phyloP scores from a whole-genome alignment of 2,888 invertebrate species.

The Tipula helvola region DNA sequence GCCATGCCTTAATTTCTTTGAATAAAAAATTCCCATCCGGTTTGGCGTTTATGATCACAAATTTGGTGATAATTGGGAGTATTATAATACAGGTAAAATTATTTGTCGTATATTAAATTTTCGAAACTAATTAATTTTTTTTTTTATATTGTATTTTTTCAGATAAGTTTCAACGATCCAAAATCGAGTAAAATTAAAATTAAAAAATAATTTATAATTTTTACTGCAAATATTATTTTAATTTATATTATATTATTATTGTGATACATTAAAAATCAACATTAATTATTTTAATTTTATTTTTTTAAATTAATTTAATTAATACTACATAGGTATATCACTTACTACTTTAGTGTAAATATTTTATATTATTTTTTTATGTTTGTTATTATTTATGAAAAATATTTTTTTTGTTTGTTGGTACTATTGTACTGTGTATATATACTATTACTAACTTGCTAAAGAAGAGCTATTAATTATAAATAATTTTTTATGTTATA shows the following conservation, averaged over 20 bases:
- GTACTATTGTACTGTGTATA: not conserved
- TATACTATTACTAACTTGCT: not conserved
- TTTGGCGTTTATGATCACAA: constrained; percentile 17
- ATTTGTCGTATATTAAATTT: not conserved
- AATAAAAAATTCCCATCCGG: constrained; percentile 16
- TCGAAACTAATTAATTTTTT: not conserved
- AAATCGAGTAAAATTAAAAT: not conserved
- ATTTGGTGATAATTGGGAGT: constrained; percentile 16
- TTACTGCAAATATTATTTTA: not conserved
- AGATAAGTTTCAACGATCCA: not conserved
- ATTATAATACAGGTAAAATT: constrained; percentile 16
- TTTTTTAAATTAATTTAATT: not conserved
- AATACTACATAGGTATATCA: not conserved
- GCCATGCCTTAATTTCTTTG: constrained; percentile 14
- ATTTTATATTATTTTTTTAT: not conserved
- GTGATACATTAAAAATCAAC: not conserved
- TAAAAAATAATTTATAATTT: not conserved
- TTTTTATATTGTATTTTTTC: not conserved
- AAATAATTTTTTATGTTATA: not conserved
- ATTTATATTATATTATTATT: not conserved
- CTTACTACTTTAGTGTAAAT: not conserved
- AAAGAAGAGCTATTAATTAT: not conserved
- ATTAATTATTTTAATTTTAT: not conserved
- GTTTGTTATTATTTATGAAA: not conserved
- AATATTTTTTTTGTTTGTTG: not conserved